These are phyloP conservation scores for Otolemur garnettii DNA, from an alignment of 2,113 vertebrate species.

Conservation along the genomic window DNA sequence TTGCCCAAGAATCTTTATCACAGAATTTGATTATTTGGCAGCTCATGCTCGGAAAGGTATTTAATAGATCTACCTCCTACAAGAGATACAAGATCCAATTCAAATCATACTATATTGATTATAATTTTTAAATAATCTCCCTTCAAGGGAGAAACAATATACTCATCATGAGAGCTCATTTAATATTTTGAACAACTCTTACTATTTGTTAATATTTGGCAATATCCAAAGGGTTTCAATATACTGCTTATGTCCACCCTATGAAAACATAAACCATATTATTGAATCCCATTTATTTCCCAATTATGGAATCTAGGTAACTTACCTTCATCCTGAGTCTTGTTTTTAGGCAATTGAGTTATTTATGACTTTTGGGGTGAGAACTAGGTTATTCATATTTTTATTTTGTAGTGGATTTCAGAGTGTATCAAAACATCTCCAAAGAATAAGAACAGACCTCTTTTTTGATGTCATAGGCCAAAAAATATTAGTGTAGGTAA, in stretches of 20 bases:
- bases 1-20: neutral
- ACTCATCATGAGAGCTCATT: neutral
- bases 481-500: neutral
- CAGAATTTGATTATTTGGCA: neutral
- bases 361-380: neutral
- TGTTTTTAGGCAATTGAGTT: neutral
- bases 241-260: neutral
- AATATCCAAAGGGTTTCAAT: neutral
- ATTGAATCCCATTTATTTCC: neutral
- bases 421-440: neutral
- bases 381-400: neutral
- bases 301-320: neutral
- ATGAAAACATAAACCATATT: neutral
- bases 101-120: neutral
- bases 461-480: neutral
- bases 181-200: neutral
- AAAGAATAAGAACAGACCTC: neutral
- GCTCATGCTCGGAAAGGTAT: neutral
- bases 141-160: neutral
- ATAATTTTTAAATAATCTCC: neutral
- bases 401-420: slow-evolving; percentile 7
- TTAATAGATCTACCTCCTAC: neutral
- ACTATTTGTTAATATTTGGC: neutral
- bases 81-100: neutral
- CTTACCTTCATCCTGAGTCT: neutral